Base-by-base conservation (phyloP, 2,113 vertebrate genomes). In the Illadopsis cleaveri region DNA sequence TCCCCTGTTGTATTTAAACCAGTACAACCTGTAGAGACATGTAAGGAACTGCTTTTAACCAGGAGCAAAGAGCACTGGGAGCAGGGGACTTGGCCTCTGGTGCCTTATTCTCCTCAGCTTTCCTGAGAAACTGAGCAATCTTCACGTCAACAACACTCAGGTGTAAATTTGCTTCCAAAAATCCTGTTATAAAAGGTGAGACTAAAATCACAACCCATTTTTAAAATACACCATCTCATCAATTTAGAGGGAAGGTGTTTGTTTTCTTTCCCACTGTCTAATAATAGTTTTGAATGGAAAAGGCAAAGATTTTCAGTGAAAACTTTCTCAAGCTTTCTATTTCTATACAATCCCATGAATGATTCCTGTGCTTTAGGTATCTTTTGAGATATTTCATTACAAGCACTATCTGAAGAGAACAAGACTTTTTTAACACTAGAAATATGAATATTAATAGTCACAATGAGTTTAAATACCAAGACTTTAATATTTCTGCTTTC, bases 141-240 rank as follows among this genome's bases (percentile, higher is more conserved):
- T 89, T 97, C 96, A 95, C 91, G 5, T 82, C 96, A 97, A 71
- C 97, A 98, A 97, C 98, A 97, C 97, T 95, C 95, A 20, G 21
- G 56, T 96, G 97, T 98, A 98, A 98, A 98, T 97, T 94, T 93
- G 94, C 94, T 71, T 97, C 94, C 96, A 95, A 96, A 97, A 97
- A 90, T 92, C 90, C 91, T 86, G 64, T 97, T 87, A 89, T 79
- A 95, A 94, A 90, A 98, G 95, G 96, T 83, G 97, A 97, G 94
- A 97, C 44, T 87, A 81, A 97, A 97, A 91, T 96, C 94, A 76
- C 30, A 82, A 82, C 68, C 80, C 4, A 0, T 94, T 70, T 94
- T 80, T n/a, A 82, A 89, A 87, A 71, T 47, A 56, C 4, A 1
- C 35, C 53, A n/a, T 80, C 69, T 75, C 58, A 90, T 96, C 81